A percentile compares a stretch with the other conserved stretches of the same genome.
Conservation (phyloP, 2,888 invertebrate genomes). For the Cinara cedri region DNA sequence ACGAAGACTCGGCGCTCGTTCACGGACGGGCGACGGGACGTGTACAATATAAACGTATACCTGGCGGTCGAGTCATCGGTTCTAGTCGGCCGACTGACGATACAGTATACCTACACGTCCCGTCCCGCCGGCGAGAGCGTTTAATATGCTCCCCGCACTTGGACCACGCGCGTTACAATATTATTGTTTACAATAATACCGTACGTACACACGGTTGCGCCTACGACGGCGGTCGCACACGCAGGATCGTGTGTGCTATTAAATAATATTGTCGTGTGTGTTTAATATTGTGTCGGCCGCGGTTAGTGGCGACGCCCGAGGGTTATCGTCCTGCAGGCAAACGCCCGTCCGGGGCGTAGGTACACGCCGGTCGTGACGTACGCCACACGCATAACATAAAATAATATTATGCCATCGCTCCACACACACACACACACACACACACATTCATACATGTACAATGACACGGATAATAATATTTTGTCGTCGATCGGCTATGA, state of each 20-base stretch:
- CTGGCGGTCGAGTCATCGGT: too few relatives aligned
- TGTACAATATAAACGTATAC: too few relatives aligned
- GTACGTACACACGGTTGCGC: too few relatives aligned
- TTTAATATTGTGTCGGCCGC: neutral
- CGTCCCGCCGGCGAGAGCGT: too few relatives aligned
- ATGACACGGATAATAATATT: too few relatives aligned
- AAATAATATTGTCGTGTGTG: neutral
- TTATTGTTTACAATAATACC: neutral
- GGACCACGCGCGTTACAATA: neutral
- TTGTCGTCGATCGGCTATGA: too few relatives aligned
- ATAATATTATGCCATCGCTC: neutral
- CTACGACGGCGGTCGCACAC: too few relatives aligned
- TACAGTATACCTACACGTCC: too few relatives aligned
- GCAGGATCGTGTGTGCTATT: neutral
- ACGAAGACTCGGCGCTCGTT: neutral
- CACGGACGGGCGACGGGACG: neutral
- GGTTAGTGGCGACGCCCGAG: neutral
- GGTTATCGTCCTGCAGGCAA: conserved; percentile 11
- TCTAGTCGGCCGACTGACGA: too few relatives aligned
- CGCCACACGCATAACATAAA: neutral
- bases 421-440: neutral
- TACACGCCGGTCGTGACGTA: too few relatives aligned
- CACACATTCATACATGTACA: neutral
- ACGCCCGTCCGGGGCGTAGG: neutral
- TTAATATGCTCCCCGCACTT: too few relatives aligned